phyloP scores from a whole-genome alignment of 2,888 invertebrate species.

The Arrhopalites spinosus region DNA sequence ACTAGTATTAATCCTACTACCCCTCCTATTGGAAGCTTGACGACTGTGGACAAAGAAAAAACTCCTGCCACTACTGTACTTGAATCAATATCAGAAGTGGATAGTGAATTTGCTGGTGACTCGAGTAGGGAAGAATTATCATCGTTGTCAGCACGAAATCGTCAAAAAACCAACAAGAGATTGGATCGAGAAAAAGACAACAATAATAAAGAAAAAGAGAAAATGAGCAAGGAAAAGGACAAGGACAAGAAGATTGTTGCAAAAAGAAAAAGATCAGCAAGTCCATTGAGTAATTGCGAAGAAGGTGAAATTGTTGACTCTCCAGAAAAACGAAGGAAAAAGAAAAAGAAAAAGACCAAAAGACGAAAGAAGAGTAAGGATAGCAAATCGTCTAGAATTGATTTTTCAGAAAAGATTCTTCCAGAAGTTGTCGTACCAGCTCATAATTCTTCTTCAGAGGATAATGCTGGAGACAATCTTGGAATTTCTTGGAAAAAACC shows the following conservation, averaged over 20 bases:
- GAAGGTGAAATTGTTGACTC: slow-evolving; percentile 68
- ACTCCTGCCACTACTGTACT: slow-evolving; percentile 1
- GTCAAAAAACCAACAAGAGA: slow-evolving; percentile 5
- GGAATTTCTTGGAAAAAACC: slow-evolving; percentile 77
- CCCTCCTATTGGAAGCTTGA: no score
- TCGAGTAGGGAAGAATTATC: neutral
- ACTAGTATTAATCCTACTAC: no score
- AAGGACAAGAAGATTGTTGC: slow-evolving; percentile 6
- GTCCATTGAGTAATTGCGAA: slow-evolving; percentile 59
- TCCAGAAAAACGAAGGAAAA: slow-evolving; percentile 55
- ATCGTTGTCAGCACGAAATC: neutral
- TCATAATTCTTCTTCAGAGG: slow-evolving; percentile 39
- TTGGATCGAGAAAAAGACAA: slow-evolving; percentile 17
- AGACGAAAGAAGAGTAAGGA: slow-evolving; percentile 63
- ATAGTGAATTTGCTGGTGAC: slow-evolving; percentile 29
- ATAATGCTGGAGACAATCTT: slow-evolving; percentile 33
- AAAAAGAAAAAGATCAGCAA: slow-evolving; percentile 34
- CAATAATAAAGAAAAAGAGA: neutral
- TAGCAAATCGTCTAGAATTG: slow-evolving; percentile 40
- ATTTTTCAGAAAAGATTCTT: slow-evolving; percentile 37
- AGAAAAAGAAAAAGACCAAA: slow-evolving; percentile 58
- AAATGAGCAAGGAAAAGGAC: neutral
- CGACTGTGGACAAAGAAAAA: no score
- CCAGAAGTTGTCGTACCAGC: slow-evolving; percentile 9
- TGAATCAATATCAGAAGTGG: slow-evolving; percentile 40